Evolutionary conservation across 1,140 invertebrate genomes (phyloP).

Genomic region (Aporrectodea caliginosa): DNA sequence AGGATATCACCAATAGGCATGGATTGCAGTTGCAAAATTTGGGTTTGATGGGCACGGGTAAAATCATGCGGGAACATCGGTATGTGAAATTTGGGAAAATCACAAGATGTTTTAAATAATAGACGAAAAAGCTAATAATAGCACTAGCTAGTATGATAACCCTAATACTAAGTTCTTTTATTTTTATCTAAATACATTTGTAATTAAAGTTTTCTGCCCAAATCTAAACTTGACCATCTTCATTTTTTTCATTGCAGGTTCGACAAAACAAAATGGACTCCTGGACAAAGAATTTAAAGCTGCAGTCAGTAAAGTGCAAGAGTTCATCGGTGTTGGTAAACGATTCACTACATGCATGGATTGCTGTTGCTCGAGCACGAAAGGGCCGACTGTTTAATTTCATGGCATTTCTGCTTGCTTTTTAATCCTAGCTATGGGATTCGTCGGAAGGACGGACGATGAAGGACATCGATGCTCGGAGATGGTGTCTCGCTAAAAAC

Average conservation of each 20-base stretch:
- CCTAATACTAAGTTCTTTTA: no score
- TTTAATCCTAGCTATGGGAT: not conserved
- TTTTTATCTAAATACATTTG: not conserved
- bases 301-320: not conserved
- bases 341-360: not conserved
- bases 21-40: no score
- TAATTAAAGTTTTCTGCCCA: not conserved
- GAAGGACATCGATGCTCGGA: no score
- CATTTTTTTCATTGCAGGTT: not conserved
- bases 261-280: not conserved
- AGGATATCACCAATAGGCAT: no score
- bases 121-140: no score
- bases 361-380: not conserved
- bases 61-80: no score
- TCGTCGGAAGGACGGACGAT: no score
- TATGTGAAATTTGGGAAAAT: no score
- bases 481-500: no score
- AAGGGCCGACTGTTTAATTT: not conserved
- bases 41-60: no score
- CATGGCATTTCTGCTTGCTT: slow-evolving; percentile 1
- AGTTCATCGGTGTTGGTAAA: not conserved
- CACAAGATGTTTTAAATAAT: no score
- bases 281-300: not conserved
- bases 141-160: no score
- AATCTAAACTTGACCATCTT: not conserved